Conservation (phyloP, 2,797 vertebrate genomes). For the Ataeniobius toweri region DNA sequence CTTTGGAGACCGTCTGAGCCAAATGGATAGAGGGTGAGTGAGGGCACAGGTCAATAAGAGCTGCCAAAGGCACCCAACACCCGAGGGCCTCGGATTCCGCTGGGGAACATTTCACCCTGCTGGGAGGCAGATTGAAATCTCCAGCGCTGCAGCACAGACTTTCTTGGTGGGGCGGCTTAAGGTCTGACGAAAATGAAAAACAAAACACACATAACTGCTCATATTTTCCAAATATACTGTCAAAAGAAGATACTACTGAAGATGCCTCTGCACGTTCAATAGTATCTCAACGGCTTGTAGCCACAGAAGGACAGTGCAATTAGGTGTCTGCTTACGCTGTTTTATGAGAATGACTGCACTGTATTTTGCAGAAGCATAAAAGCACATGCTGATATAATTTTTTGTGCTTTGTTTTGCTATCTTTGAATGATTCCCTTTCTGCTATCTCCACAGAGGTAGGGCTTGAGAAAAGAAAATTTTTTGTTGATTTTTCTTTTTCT, state of each 20-base stretch:
- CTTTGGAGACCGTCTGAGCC: constrained; percentile 44
- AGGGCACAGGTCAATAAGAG: constrained; percentile 60
- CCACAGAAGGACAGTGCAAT: constrained; percentile 19
- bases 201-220: constrained; percentile 63
- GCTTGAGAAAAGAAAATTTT: constrained; percentile 58
- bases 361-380: constrained; percentile 19
- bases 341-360: constrained; percentile 12
- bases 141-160: constrained; percentile 67
- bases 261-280: constrained; percentile 26
- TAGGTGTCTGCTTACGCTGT: not conserved
- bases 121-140: constrained; percentile 73
- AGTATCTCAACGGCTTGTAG: constrained; percentile 29
- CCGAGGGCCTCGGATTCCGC: constrained; percentile 59
- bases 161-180: constrained; percentile 50
- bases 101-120: constrained; percentile 60
- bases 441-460: constrained; percentile 45
- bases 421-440: constrained; percentile 44
- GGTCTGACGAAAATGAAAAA: constrained; percentile 50
- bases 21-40: constrained; percentile 56
- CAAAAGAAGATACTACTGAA: constrained; percentile 29
- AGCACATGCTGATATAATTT: constrained; percentile 3
- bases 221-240: constrained; percentile 60
- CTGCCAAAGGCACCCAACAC: constrained; percentile 61
- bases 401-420: constrained; percentile 37
- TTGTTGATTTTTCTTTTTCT: constrained; percentile 50